phyloP scores from a whole-genome alignment of 2,888 invertebrate genomes.

The Erebia aethiops region DNA sequence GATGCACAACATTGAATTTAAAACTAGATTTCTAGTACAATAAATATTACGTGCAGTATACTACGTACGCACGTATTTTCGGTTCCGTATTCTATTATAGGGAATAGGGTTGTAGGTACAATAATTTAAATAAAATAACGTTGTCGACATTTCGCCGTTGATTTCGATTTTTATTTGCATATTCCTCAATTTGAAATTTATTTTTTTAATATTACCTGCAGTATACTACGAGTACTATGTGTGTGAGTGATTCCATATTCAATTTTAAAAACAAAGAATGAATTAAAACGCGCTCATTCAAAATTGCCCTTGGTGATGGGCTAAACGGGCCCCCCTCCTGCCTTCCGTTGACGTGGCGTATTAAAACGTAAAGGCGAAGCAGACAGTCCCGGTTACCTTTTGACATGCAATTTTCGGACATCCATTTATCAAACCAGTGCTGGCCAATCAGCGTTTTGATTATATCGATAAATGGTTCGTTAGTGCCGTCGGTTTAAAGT shows the following conservation, averaged over 20 bases:
- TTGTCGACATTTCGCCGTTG: conserved; percentile 1
- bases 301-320: conserved; percentile 59
- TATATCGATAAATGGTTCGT: conserved; percentile 47
- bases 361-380: conserved; percentile 71
- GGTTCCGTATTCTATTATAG: not conserved
- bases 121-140: not conserved
- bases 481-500: conserved; percentile 46
- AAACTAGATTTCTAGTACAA: too few species aligned
- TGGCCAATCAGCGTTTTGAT: conserved; percentile 37
- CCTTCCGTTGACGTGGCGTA: conserved; percentile 63
- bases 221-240: too few species aligned
- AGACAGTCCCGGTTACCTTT: conserved; percentile 73
- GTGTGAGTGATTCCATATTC: conserved; percentile 20
- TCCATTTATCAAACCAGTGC: conserved; percentile 71
- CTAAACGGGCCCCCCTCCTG: conserved; percentile 59
- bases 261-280: conserved; percentile 41
- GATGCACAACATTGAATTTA: too few species aligned
- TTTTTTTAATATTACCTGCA: too few species aligned
- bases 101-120: not conserved
- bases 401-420: conserved; percentile 80
- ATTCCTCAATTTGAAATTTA: too few species aligned
- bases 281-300: conserved; percentile 38
- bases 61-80: too few species aligned
- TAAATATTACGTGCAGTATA: too few species aligned
- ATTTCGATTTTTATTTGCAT: conserved; percentile 17